Evolutionary conservation across 2,888 invertebrate species (phyloP).

Genomic region (Dusona sp.): DNA sequence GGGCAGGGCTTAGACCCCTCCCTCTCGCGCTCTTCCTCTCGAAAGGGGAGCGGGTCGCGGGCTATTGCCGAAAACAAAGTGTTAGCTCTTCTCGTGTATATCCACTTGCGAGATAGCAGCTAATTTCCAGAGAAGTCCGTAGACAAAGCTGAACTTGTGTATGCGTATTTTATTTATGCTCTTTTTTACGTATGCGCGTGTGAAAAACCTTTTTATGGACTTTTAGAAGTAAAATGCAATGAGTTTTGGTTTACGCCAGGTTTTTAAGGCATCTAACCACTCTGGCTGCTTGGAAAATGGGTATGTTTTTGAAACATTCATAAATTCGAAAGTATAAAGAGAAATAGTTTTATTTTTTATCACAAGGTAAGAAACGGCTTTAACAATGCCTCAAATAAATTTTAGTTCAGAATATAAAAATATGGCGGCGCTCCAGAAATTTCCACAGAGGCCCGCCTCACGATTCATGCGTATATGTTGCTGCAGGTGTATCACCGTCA

Average conservation of each 20-base stretch:
- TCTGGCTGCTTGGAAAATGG: too few relatives aligned
- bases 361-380: too few relatives aligned
- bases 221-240: background rate
- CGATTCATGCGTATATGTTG: too few relatives aligned
- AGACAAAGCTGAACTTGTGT: conserved; percentile 75
- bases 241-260: background rate
- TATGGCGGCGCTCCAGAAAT: too few relatives aligned
- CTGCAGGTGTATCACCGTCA: too few relatives aligned
- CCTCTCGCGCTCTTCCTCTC: background rate
- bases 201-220: background rate
- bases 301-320: too few relatives aligned
- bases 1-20: conserved; percentile 64
- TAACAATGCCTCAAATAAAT: too few relatives aligned
- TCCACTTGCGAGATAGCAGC: conserved; percentile 78
- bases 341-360: too few relatives aligned
- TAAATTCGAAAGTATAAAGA: too few relatives aligned
- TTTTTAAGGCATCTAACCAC: too few relatives aligned
- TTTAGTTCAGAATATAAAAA: too few relatives aligned
- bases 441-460: too few relatives aligned
- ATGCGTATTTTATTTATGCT: conserved; percentile 65
- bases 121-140: conserved; percentile 80
- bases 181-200: conserved; percentile 3
- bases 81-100: conserved; percentile 70
- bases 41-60: conserved; percentile 54
- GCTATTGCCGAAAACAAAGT: conserved; percentile 81